Evolutionary conservation across 2,797 vertebrate species (phyloP).

Genomic region (Pipistrellus pipistrellus): DNA sequence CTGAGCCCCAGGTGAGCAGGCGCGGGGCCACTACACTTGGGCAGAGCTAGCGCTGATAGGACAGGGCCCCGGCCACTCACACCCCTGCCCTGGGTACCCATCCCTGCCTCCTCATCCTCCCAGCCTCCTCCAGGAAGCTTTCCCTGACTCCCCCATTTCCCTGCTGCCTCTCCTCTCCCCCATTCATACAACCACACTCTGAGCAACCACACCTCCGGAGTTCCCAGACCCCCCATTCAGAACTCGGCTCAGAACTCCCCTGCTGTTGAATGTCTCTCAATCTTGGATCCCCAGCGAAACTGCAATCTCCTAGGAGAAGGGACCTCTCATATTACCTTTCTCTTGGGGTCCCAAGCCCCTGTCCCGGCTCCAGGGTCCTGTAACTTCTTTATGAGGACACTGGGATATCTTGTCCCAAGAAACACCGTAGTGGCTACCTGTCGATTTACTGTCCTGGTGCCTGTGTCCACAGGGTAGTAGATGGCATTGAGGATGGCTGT

Average conservation of each 20-base stretch:
- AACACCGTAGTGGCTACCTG: neutral
- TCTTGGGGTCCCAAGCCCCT: neutral
- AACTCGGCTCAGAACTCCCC: neutral
- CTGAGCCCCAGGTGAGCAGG: conserved; percentile 86
- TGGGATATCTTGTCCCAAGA: neutral
- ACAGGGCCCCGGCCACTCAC: neutral
- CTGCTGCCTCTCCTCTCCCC: neutral
- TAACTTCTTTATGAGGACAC: neutral
- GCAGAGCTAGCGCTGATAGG: neutral
- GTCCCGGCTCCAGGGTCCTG: neutral
- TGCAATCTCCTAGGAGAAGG: neutral
- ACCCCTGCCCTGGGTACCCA: neutral
- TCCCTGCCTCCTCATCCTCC: neutral
- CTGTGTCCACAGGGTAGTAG: conserved; percentile 83
- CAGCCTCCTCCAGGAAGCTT: neutral
- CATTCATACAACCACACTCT: neutral
- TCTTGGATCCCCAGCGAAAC: neutral
- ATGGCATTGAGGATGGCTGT: conserved; percentile 87
- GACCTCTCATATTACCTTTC: neutral
- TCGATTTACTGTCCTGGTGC: neutral
- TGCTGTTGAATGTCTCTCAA: neutral
- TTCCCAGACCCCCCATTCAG: neutral
- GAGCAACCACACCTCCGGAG: too few species aligned
- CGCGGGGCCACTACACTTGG: neutral
- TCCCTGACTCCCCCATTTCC: neutral